Base-by-base conservation (phyloP, 2,888 invertebrate genomes). In the Lycophotia porphyrea region DNA sequence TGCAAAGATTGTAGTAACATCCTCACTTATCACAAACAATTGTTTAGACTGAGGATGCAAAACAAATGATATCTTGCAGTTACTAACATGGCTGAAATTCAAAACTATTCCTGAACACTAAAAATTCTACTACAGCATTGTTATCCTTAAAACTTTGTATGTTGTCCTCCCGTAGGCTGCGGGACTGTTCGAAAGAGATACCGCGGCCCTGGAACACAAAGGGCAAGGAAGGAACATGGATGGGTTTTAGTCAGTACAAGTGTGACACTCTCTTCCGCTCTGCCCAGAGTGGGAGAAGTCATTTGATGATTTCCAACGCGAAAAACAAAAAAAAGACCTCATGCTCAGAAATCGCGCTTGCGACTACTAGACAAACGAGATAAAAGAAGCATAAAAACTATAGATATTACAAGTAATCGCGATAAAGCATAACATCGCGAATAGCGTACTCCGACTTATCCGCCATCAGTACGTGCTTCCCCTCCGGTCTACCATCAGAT, bases 391-490 rank as follows among this genome's bases (percentile, higher is more conserved):
- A 8, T 69, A 82, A 39, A 77, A 77, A 76, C 64, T 61, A 63
- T 0, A 84, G 73, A 74, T 74, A 66, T 61, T 15, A 36, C 24
- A 24, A 27, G n/a, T 27, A 63, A 78, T 74, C 82, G 64, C 58
- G 82, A 82, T 82, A 73, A 67, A 64, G 61, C 81, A 75, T 78
- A 77, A 76, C 68, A 76, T 49, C 72, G 49, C 58, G 66, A 49
- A 82, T 84, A 84, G 63, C 24, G 68, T 60, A 63, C 52, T 74
- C 70, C 49, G 58, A 21, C 42, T 73, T 84, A 86, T 86, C 86
- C 21, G 9, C 1, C 47, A 86, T 86, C 86, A 34, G 61, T 76
- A 87, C 86, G 86, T 86, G 86, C 76, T 71, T 34, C 63, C 61
- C 27, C n/a, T 39, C 18, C 21, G 76, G 58, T 67, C n/a, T 1